Evolutionary conservation across 2,888 invertebrate species (phyloP), one percentile per base, ranked within the genome.

Genomic region (Epirrhoe alternata): DNA sequence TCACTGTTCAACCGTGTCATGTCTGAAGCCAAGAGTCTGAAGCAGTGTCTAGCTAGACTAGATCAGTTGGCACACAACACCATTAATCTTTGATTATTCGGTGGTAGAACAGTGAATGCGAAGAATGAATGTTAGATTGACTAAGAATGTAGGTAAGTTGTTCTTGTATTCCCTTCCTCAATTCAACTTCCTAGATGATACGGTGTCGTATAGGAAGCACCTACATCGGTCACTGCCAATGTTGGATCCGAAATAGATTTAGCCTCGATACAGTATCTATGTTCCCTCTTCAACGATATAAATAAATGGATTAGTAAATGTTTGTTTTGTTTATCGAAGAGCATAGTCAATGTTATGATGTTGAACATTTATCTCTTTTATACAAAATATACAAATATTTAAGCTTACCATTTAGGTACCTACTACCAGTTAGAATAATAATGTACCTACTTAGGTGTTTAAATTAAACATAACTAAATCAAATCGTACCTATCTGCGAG

Each of bases 201-300:
- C 38, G 38, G 38, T 42, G 38, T 55, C 16, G 30, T 49, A 30
- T 56, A 38, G 42, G 42, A 55, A 56, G 38, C 50, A 49, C 7
- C n/a, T n/a, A n/a, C n/a, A 24, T 54, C 45, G 58, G 64, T 64
- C 59, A 59, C 35, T 66, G 62, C 49, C 62, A 63, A 59, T 55
- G 66, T 45, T 54, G 51, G 51, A n/a, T 54, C 62, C 51, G 38
- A 58, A 66, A 66, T 66, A 66, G 66, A 66, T 17, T 24, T 63
- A 55, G 45, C 66, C 59, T 66, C 54, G 42, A 52, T 24, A 52
- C 17, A 0, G 14, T 50, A 2, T 47, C 45, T 52, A 38, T 17
- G 24, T 47, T 47, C 17, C 24, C 38, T 47, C 35, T 10, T 38
- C 16, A 17, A 42, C 16, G 24, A 57, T 52, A 31, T 30, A 24